Percentiles rank a stretch among this genome's conserved stretches.
These are phyloP conservation scores for Ptychobarbus kaznakovi DNA, from an alignment of 2,797 vertebrate genomes.

Conservation along the genomic window DNA sequence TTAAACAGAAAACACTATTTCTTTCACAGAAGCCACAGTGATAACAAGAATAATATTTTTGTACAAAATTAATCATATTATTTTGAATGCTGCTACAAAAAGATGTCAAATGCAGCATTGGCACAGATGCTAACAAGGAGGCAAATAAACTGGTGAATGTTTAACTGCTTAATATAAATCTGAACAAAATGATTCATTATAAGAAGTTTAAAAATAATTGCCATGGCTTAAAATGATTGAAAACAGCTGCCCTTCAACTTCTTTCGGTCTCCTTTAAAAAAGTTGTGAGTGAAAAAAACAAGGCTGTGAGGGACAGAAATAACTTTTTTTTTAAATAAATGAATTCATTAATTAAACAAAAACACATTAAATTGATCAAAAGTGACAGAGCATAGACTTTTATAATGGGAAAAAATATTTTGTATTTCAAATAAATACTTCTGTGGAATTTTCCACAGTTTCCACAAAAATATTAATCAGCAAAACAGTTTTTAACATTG, in stretches of 20 bases:
- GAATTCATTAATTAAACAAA: neutral
- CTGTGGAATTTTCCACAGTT: neutral
- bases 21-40: neutral
- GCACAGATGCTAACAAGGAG: neutral
- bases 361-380: neutral
- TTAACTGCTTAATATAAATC: neutral
- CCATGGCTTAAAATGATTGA: neutral
- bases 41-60: too few relatives aligned
- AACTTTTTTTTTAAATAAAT: neutral
- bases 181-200: neutral
- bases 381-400: constrained; percentile 50
- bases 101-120: neutral
- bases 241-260: neutral
- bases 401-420: constrained; percentile 42
- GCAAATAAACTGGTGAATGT: neutral
- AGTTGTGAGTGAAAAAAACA: neutral
- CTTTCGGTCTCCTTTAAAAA: neutral
- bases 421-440: neutral
- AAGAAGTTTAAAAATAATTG: neutral
- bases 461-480: neutral
- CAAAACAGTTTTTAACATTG: neutral
- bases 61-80: too few relatives aligned
- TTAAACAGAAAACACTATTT: neutral
- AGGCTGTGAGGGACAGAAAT: neutral
- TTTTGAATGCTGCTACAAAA: neutral